Percentiles rank a stretch among this genome's conserved stretches.
phyloP scores from a whole-genome alignment of 2,888 invertebrate species.

The Melanostoma scalare region DNA sequence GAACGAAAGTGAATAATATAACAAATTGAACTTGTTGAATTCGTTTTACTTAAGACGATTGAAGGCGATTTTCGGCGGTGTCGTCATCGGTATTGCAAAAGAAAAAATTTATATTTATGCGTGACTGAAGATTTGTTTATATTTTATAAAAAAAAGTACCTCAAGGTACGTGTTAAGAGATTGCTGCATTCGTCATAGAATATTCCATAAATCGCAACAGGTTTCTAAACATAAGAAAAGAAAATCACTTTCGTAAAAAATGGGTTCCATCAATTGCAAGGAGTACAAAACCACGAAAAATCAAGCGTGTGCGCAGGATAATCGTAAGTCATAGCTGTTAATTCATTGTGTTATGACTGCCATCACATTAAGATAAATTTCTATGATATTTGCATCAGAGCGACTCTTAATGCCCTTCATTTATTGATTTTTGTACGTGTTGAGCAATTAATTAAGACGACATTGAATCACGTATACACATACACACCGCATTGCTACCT shows the following conservation, averaged over 20 bases:
- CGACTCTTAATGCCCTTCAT: no score
- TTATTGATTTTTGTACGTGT: no score
- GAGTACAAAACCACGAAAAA: constrained; percentile 78
- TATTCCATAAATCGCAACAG: constrained; percentile 47
- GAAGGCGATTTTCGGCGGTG: constrained; percentile 6
- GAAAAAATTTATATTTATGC: no score
- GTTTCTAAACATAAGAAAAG: constrained; percentile 28
- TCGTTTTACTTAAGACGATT: no score
- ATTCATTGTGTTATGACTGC: background rate
- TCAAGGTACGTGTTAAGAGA: constrained; percentile 47
- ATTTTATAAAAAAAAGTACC: background rate
- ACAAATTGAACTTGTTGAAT: no score
- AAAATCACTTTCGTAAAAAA: constrained; percentile 59
- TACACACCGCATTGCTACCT: no score
- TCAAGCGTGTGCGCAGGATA: constrained; percentile 65
- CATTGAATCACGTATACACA: no score
- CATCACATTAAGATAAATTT: background rate
- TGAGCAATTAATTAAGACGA: no score
- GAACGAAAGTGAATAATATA: no score
- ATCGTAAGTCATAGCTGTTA: constrained; percentile 59
- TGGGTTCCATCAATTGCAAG: constrained; percentile 81
- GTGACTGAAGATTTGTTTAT: no score
- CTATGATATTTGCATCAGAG: background rate
- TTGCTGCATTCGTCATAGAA: background rate
- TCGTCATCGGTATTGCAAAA: constrained; percentile 52